phyloP scores from a whole-genome alignment of 2,888 invertebrate species.

The Ormia ochracea region DNA sequence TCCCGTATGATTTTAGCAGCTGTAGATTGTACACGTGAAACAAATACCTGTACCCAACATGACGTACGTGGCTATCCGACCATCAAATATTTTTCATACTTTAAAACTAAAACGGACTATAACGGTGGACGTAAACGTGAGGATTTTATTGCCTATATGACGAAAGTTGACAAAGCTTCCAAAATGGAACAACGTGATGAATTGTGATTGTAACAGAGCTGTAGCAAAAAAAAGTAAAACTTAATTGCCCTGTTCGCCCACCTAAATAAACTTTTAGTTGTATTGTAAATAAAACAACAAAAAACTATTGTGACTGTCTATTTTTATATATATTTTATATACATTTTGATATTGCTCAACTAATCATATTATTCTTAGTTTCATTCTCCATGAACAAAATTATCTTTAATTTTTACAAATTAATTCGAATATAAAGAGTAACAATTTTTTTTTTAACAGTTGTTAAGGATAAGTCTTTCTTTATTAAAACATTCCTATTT shows the following conservation, averaged over 20 bases:
- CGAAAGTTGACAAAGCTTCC: constrained; percentile 58
- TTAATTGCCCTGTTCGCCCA: background rate
- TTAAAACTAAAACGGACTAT: constrained; percentile 83
- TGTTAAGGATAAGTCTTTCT: constrained; percentile 2
- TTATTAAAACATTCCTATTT: constrained; percentile 20
- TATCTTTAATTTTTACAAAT: background rate
- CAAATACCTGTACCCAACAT: constrained; percentile 82
- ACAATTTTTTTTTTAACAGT: constrained; percentile 18
- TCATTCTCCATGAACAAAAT: background rate
- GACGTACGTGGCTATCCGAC: constrained; percentile 91
- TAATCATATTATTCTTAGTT: constrained; percentile 3
- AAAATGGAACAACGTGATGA: constrained; percentile 55
- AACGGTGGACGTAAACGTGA: constrained; percentile 85
- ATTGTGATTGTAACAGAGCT: constrained; percentile 46
- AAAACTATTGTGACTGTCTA: constrained; percentile 37
- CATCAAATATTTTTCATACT: constrained; percentile 89
- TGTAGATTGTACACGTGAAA: constrained; percentile 86
- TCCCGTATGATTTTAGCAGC: constrained; percentile 87
- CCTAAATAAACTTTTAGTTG: constrained; percentile 29
- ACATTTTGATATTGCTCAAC: constrained; percentile 16
- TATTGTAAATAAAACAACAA: constrained; percentile 8
- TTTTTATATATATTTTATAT: constrained; percentile 52
- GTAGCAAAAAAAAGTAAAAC: too few relatives aligned
- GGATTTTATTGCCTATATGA: constrained; percentile 72
- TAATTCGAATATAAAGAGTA: background rate